These are phyloP conservation scores for Simalia tracyae DNA, from an alignment of 2,797 vertebrate species.

Conservation along the genomic window DNA sequence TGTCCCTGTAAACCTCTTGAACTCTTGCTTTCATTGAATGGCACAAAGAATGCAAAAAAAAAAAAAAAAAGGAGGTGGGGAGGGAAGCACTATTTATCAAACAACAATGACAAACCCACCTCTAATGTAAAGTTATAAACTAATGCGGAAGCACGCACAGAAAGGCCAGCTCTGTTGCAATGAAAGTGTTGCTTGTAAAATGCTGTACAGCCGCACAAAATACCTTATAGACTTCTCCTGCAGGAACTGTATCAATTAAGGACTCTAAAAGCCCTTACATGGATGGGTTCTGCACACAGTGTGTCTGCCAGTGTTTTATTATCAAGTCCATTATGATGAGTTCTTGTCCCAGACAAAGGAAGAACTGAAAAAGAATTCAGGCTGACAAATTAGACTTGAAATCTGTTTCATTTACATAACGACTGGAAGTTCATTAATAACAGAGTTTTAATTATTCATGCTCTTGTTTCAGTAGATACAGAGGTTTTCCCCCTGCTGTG, in stretches of 20 bases:
- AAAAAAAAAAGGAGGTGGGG: constrained; percentile 41
- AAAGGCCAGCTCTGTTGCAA: constrained; percentile 65
- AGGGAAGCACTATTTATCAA: constrained; percentile 68
- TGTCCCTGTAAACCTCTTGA: constrained; percentile 74
- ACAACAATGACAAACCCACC: constrained; percentile 70
- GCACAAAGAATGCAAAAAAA: constrained; percentile 52
- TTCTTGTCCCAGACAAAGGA: constrained; percentile 81
- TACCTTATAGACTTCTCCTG: constrained; percentile 73
- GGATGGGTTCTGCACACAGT: constrained; percentile 74
- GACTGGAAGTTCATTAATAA: constrained; percentile 91
- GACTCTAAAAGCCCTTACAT: constrained; percentile 75
- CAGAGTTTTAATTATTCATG: constrained; percentile 89
- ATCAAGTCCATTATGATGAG: constrained; percentile 79
- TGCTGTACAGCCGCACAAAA: constrained; percentile 67
- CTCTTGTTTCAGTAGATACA: constrained; percentile 87
- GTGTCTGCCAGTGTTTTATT: constrained; percentile 77
- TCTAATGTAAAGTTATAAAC: constrained; percentile 73
- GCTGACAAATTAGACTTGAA: constrained; percentile 89
- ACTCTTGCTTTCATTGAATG: constrained; percentile 71
- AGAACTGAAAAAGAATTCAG: constrained; percentile 82
- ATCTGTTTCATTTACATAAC: constrained; percentile 90
- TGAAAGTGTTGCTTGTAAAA: constrained; percentile 64
- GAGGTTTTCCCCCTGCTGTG: constrained; percentile 84
- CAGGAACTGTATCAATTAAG: constrained; percentile 83
- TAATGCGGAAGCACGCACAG: constrained; percentile 68